Base-by-base conservation (phyloP, 2,113 vertebrate species). In the Agapornis roseicollis region DNA sequence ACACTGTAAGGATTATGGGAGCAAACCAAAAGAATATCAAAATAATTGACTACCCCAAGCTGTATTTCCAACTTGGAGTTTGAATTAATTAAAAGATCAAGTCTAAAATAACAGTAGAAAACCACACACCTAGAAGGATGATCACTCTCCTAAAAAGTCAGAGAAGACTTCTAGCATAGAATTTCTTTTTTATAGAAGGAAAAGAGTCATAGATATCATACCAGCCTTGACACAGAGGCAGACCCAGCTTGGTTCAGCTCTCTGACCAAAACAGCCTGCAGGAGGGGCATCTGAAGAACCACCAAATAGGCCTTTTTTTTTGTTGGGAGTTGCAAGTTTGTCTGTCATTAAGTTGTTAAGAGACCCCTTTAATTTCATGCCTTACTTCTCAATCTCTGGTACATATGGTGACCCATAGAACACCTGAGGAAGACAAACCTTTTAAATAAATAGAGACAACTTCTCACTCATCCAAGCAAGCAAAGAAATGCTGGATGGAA, bases 11-110 rank as follows among this genome's bases (percentile, higher is more conserved):
- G 53, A 79, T 76, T 86, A 79, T 29, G 41, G 70, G 61, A 92
- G 42, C 18, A 85, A 94, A 73, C 16, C 35, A 22, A 71, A 80
- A 18, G 56, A 94, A 95, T 93, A 73, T 46, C 42, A 85, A 79
- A 95, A 84, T 79, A 84, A 81, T 60, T 84, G 77, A 56, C 27
- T 72, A 84, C 12, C 8, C 58, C 55, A 84, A 68, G 46, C 61
- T 89, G 56, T 55, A 42, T 35, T 87, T 90, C 64, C 61, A 88
- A 55, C 24, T 72, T 76, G 42, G 27, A 76, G 44, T 33, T 31
- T 50, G n/a, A 93, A 79, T 72, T 84, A 73, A 96, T 72, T 86
- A 89, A 90, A 72, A 79, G 20, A 82, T 80, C 29, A 89, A 79
- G 17, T 15, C 9, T 42, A 84, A 93, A 80, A 68, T 31, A 93